Evolutionary conservation across 2,113 vertebrate genomes (phyloP).

Genomic region (Platysternon megacephalum): DNA sequence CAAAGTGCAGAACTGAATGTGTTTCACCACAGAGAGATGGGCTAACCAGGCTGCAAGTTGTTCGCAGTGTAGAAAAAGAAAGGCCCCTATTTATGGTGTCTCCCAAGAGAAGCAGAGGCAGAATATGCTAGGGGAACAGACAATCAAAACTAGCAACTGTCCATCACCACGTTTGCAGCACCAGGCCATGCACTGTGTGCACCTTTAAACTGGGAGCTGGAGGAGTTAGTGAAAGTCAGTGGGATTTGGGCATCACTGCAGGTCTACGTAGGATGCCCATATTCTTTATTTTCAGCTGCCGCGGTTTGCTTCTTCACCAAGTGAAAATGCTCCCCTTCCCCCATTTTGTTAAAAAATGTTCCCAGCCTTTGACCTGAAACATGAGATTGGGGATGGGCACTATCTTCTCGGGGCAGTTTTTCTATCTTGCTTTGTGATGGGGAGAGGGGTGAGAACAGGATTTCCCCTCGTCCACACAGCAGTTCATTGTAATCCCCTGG

Average conservation of each 20-base stretch:
- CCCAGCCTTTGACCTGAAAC: not conserved
- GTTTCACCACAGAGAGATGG: not conserved
- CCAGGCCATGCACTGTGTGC: not conserved
- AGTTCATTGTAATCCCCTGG: too few species aligned
- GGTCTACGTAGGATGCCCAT: not conserved
- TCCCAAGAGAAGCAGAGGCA: not conserved
- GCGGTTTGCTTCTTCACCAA: not conserved
- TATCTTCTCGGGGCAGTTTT: too few species aligned
- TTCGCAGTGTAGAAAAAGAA: not conserved
- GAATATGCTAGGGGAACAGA: not conserved
- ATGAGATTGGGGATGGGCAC: not conserved
- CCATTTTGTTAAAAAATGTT: not conserved
- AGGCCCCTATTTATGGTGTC: not conserved
- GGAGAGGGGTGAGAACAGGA: not conserved
- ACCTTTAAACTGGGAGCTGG: not conserved
- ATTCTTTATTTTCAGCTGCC: not conserved
- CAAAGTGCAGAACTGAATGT: not conserved
- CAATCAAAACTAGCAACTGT: not conserved
- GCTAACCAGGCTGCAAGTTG: too few species aligned
- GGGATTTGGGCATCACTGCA: not conserved
- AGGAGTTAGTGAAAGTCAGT: not conserved
- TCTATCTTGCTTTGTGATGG: too few species aligned
- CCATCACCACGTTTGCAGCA: not conserved
- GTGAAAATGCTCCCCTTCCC: not conserved
- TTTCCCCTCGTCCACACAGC: not conserved